A percentile compares a stretch with the other conserved stretches of the same genome.
These are phyloP conservation scores for Drosophila obscura DNA, from an alignment of 1,140 invertebrate genomes.

Conservation along the genomic window DNA sequence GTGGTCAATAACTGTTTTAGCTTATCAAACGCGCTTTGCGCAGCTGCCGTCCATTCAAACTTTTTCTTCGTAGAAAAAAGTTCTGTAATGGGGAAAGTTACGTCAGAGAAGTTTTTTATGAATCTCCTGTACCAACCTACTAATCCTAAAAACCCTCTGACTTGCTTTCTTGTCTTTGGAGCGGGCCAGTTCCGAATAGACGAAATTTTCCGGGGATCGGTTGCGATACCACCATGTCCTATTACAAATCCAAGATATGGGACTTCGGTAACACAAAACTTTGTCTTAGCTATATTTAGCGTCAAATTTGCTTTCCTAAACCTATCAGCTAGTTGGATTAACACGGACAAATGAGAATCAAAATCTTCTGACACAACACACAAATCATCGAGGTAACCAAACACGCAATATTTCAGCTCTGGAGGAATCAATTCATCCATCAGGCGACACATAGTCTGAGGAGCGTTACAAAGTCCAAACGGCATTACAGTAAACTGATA, in stretches of 20 bases:
- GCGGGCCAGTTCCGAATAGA: slow-evolving; percentile 22
- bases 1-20: slow-evolving; percentile 1
- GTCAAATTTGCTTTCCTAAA: slow-evolving; percentile 4
- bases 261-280: slow-evolving; percentile 9
- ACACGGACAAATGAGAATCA: neutral
- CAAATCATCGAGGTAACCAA: too few species aligned
- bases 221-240: slow-evolving; percentile 20
- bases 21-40: slow-evolving; percentile 2
- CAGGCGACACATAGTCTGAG: too few species aligned
- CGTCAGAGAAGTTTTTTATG: slow-evolving; percentile 69
- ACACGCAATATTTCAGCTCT: too few species aligned
- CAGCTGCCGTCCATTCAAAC: neutral
- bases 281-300: slow-evolving; percentile 1
- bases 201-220: slow-evolving; percentile 21
- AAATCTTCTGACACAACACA: slow-evolving; percentile 2
- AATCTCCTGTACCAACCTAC: slow-evolving; percentile 77
- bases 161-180: too few species aligned
- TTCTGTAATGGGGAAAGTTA: slow-evolving; percentile 8
- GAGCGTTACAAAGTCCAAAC: too few species aligned
- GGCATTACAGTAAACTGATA: too few species aligned
- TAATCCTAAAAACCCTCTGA: slow-evolving; percentile 64
- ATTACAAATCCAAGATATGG: slow-evolving; percentile 44
- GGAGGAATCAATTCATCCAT: too few species aligned
- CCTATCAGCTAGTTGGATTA: neutral
- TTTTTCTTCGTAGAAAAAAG: neutral